These are phyloP conservation scores for Bembecia ichneumoniformis DNA, from an alignment of 2,888 invertebrate genomes.

Conservation along the genomic window DNA sequence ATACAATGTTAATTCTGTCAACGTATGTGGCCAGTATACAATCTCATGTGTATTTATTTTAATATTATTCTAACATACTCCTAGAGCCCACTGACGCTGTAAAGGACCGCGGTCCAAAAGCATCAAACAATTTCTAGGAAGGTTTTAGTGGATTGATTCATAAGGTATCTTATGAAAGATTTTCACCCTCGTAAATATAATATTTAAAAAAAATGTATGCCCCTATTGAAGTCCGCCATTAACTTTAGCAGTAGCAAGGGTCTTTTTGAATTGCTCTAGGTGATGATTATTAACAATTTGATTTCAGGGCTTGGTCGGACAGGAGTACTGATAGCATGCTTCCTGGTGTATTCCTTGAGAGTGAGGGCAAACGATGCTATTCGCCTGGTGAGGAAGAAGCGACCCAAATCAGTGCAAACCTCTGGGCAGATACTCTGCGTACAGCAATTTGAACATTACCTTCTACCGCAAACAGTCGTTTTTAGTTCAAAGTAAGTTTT, in stretches of 20 bases:
- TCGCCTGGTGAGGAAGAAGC: slow-evolving; percentile 80
- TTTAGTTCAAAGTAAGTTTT: slow-evolving; percentile 76
- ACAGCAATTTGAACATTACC: slow-evolving; percentile 84
- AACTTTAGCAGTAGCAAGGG: background rate
- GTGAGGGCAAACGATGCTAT: slow-evolving; percentile 86
- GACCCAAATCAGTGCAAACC: slow-evolving; percentile 87
- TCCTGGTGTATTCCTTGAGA: slow-evolving; percentile 84
- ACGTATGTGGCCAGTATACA: too few relatives aligned
- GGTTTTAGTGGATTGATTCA: too few relatives aligned
- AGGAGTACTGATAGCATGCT: slow-evolving; percentile 89
- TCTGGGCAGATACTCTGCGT: slow-evolving; percentile 85
- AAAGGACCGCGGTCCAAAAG: too few relatives aligned
- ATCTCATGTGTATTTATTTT: too few relatives aligned
- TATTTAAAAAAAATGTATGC: too few relatives aligned
- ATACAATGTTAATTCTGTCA: too few relatives aligned
- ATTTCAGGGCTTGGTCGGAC: slow-evolving; percentile 82
- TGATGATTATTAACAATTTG: slow-evolving; percentile 1
- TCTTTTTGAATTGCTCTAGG: background rate
- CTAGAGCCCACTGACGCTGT: too few relatives aligned
- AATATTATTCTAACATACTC: too few relatives aligned
- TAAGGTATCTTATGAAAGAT: too few relatives aligned
- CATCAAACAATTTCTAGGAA: too few relatives aligned
- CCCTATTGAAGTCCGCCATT: background rate
- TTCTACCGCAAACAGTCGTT: slow-evolving; percentile 82
- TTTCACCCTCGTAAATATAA: too few relatives aligned